Conservation (phyloP, 1,140 invertebrate genomes). For the Dolichoris vasculosae region DNA sequence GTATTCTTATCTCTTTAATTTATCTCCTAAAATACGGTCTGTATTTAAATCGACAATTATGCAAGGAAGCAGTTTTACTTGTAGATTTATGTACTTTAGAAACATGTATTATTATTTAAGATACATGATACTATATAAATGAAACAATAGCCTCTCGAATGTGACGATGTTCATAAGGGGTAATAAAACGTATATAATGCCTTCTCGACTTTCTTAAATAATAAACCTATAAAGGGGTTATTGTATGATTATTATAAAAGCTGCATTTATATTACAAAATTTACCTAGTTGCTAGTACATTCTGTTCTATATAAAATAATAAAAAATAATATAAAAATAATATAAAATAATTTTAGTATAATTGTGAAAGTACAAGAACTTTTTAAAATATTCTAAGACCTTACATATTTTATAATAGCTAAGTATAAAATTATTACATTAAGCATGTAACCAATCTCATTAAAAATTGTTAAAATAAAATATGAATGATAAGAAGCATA, state of each 20-base stretch:
- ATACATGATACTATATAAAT: neutral
- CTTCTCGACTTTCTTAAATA: neutral
- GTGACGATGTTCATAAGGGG: neutral
- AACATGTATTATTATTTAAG: neutral
- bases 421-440: no score
- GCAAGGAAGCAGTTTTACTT: neutral
- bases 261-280: neutral
- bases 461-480: no score
- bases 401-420: no score
- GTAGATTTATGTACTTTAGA: neutral
- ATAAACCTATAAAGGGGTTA: neutral
- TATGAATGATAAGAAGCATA: no score
- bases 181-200: neutral
- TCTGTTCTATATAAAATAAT: neutral
- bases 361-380: neutral
- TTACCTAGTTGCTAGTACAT: neutral
- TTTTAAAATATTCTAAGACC: neutral
- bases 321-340: neutral
- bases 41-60: neutral
- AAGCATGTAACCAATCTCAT: no score
- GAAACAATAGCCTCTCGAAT: constrained; percentile 1
- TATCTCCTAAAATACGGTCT: no score
- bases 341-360: neutral
- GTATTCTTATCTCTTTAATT: no score
- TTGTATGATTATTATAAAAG: neutral